Base-by-base conservation (phyloP, 2,797 vertebrate species). In the Remorina albescens region DNA sequence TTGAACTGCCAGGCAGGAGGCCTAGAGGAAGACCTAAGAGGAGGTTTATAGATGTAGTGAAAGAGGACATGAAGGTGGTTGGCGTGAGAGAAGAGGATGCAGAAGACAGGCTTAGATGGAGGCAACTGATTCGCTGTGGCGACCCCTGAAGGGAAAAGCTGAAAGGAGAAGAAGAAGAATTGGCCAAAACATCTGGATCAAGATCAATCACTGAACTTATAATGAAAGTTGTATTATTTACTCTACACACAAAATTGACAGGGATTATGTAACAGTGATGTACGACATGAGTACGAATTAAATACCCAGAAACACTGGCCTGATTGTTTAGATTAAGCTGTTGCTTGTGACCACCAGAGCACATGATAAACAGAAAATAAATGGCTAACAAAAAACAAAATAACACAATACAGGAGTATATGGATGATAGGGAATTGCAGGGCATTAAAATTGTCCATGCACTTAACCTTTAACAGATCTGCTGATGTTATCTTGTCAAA, bases 401-500 rank as follows among this genome's bases (percentile, higher is more conserved):
- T 6, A 19, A 2, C 6, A 12, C 1, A 34, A 36, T 18, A 42
- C 15, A 19, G 6, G 2, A 9, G 26, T 32, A 11, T 61, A 18
- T 1, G 1, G 13, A 30, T 51, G 34, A 58, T 41, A 42, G 50
- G 26, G 55, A 72, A 66, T 60, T 65, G 26, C 69, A 53, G 39
- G 23, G 37, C 54, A 63, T 13, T 63, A 50, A 28, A 76, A 55
- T 59, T 25, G 46, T 23, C n/a, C 30, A 9, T 16, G 12, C 47
- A 32, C 62, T 39, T 30, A 59, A 49, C 16, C 37, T 19, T 50
- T 5, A 9, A 44, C 23, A 47, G 37, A 71, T 10, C 60, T 28
- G 47, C 62, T 46, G 60, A 56, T 42, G 6, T 63, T 51, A 67
- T 67, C 71, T 68, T 6, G 32, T 13, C 28, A 49, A 42, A 53